Evolutionary conservation across 2,888 invertebrate species (phyloP).

Genomic region (Allacma fusca): DNA sequence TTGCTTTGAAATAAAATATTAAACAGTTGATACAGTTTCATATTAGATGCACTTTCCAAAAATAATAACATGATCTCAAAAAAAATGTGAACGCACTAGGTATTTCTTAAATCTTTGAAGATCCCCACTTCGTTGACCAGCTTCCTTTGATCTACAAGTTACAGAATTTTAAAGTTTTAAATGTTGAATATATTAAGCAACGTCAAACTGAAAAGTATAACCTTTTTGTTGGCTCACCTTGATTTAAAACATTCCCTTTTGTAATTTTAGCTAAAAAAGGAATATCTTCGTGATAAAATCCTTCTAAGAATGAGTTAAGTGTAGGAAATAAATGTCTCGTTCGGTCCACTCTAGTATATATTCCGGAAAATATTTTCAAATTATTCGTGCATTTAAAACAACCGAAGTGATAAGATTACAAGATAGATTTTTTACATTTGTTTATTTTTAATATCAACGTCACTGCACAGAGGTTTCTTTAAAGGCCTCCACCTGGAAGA

Average conservation of each 20-base stretch:
- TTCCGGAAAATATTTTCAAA: not conserved
- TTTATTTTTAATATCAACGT: conserved; percentile 41
- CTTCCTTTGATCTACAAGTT: conserved; percentile 29
- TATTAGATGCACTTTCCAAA: not conserved
- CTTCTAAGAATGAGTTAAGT: not conserved
- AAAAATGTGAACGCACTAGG: conserved; percentile 14
- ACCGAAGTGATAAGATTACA: too few relatives aligned
- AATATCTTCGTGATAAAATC: not conserved
- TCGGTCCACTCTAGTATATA: not conserved
- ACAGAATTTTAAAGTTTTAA: not conserved
- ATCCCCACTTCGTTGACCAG: conserved; percentile 33
- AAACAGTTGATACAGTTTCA: too few relatives aligned
- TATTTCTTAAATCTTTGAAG: conserved; percentile 18
- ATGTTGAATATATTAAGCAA: not conserved
- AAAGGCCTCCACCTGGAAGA: conserved; percentile 49
- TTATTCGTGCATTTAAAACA: too few relatives aligned
- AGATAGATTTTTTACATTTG: conserved; percentile 42
- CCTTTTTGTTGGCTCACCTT: too few relatives aligned
- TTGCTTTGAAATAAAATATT: not conserved
- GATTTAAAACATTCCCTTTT: not conserved
- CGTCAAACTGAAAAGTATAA: too few relatives aligned
- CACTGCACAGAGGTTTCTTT: conserved; percentile 51
- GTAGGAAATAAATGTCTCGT: not conserved
- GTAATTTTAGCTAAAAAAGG: not conserved
- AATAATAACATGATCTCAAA: not conserved